A percentile compares a stretch with the other conserved stretches of the same genome.
phyloP scores from a whole-genome alignment of 2,113 vertebrate species.

The Cottus gobio region DNA sequence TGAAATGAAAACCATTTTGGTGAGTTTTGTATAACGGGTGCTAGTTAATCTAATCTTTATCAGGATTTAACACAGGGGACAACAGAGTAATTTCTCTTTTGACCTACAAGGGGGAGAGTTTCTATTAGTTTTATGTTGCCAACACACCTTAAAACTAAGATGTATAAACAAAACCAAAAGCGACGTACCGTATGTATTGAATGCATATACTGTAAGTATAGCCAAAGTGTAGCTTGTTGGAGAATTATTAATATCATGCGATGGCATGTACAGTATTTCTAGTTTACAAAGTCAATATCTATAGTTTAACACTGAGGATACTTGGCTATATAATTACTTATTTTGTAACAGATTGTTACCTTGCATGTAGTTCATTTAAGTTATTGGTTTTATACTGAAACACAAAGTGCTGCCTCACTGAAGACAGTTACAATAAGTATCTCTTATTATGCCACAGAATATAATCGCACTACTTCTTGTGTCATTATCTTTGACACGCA shows the following conservation, averaged over 20 bases:
- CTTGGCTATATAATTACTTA: neutral
- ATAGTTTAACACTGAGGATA: neutral
- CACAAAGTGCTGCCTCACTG: neutral
- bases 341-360: neutral
- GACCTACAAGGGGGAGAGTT: neutral
- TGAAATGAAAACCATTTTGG: conserved; percentile 24
- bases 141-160: neutral
- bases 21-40: neutral
- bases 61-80: neutral
- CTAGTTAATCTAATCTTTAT: conserved; percentile 3
- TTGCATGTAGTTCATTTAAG: neutral
- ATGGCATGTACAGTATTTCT: neutral
- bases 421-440: neutral
- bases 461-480: neutral
- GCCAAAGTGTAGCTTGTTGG: no score
- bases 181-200: neutral
- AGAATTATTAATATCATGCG: neutral
- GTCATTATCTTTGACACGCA: neutral
- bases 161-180: neutral
- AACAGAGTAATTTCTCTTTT: neutral
- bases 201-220: neutral
- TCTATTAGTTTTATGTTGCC: neutral
- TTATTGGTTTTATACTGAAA: neutral
- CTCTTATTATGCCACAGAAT: neutral
- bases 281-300: no score